Evolutionary conservation across 2,113 vertebrate genomes (phyloP).

Genomic region (Micronycteris hirsuta): DNA sequence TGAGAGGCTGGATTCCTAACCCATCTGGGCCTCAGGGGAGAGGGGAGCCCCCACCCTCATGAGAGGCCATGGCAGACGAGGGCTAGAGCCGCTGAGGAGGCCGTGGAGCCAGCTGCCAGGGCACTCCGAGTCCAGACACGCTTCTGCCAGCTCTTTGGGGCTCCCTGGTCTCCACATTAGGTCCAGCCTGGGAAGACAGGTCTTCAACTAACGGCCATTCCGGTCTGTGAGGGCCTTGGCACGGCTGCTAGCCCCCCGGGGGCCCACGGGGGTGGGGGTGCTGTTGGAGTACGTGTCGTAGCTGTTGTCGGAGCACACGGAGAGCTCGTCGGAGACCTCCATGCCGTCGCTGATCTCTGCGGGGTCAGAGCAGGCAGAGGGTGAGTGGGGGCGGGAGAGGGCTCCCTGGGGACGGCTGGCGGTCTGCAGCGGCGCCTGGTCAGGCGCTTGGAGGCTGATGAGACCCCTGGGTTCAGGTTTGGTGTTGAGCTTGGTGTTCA

Average conservation of each 20-base stretch:
- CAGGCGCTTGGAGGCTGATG: background rate
- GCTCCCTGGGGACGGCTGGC: background rate
- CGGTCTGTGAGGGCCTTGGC: constrained; percentile 69
- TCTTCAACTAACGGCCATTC: constrained; percentile 51
- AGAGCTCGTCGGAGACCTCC: constrained; percentile 88
- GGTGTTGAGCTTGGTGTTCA: background rate
- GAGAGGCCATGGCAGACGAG: background rate
- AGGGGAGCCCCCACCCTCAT: background rate
- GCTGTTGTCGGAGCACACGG: constrained; percentile 87
- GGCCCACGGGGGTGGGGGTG: constrained; percentile 64
- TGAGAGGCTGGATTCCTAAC: background rate
- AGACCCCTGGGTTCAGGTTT: background rate
- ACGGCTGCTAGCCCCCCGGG: constrained; percentile 13
- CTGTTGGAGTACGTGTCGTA: constrained; percentile 82
- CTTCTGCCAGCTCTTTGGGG: background rate
- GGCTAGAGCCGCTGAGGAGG: background rate
- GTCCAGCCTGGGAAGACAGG: background rate
- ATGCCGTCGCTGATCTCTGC: constrained; percentile 91
- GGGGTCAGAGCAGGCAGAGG: constrained; percentile 27
- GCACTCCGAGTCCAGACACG: background rate
- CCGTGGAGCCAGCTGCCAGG: background rate
- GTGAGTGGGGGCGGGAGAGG: background rate
- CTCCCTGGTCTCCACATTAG: background rate
- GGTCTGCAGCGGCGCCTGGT: background rate
- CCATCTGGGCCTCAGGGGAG: background rate